Conservation (phyloP, 2,797 vertebrate genomes). For the Amazonetta brasiliensis region DNA sequence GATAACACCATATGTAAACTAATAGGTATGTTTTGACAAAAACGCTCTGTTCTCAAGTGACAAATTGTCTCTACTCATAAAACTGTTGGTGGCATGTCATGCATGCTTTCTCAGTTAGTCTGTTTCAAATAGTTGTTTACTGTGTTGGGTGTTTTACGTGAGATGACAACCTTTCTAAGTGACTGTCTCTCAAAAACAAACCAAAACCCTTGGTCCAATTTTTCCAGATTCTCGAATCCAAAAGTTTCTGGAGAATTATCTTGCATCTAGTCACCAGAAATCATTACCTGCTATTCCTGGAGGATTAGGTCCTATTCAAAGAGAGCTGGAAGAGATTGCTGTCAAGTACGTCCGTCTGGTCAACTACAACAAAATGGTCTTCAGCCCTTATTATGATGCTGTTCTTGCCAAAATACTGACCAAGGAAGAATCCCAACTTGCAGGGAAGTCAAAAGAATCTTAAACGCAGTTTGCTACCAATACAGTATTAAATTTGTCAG, state of each 20-base stretch:
- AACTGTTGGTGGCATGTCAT: neutral
- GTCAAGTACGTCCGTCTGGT: conserved; percentile 89
- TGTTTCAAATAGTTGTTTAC: neutral
- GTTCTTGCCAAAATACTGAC: conserved; percentile 85
- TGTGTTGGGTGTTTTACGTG: accelerated
- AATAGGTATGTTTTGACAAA: conserved; percentile 83
- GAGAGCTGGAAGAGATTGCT: conserved; percentile 90
- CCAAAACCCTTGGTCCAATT: neutral
- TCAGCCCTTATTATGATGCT: conserved; percentile 93
- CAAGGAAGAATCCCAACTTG: conserved; percentile 61
- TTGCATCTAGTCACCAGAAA: conserved; percentile 86
- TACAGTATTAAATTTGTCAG: neutral
- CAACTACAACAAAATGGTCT: conserved; percentile 97
- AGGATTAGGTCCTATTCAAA: conserved; percentile 89
- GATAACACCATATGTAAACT: conserved; percentile 90
- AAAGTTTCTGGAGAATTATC: conserved; percentile 86
- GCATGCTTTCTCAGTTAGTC: neutral
- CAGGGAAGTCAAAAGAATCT: conserved; percentile 6
- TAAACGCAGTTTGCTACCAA: neutral
- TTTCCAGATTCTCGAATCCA: conserved; percentile 89
- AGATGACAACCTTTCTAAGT: accelerated
- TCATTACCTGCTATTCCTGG: conserved; percentile 84
- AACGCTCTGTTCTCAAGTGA: neutral
- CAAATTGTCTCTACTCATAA: accelerated
- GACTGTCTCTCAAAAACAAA: neutral